Evolutionary conservation across 2,797 vertebrate genomes (phyloP), one percentile per base, ranked within the genome.

Genomic region (Etheostoma perlongum): DNA sequence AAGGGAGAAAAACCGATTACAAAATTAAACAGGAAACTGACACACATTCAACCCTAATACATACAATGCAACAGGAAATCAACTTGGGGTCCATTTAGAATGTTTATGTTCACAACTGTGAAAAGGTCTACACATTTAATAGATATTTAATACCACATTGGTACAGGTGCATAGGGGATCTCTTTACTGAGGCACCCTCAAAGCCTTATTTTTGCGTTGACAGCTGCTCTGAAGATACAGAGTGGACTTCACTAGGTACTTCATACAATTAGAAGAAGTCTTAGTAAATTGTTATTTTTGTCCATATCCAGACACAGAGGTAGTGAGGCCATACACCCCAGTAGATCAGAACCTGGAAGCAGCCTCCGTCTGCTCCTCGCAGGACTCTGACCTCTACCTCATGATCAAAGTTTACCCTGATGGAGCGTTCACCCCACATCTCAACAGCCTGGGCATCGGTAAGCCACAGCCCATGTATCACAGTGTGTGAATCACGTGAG

Each of bases 241-340:
- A 60, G 4, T 33, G 10, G 21, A 59, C 9, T 25, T 7, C 5
- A 23, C 12, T 4, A 15, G 5, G 36, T 46, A n/a, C n/a, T 47
- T 53, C 1, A 25, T 40, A 5, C 21, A 4, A 59, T 18, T 3
- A 8, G 44, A 23, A 23, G 6, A 33, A 23, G 18, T 52, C 16
- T 30, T 6, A 16, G 47, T 59, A 53, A 21, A 13, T 53, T 0
- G 4, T 21, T 9, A 0, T 48, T 52, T 58, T 15, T 49, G 1
- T 49, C 63, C 74, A 55, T 78, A 53, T 89, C 12, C 83, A 99
- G 98, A 92, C 73, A 90, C 91, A 30, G 97, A 98, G 86, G 93
- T 97, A 33, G 96, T 96, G 90, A 97, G 98, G 90, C 97, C 98
- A 0, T 99, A 98, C 86, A 99, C 98, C 15, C 96, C 97, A 47